Conservation (phyloP, 1,140 invertebrate species). For the Hydropsyche tenuis region DNA sequence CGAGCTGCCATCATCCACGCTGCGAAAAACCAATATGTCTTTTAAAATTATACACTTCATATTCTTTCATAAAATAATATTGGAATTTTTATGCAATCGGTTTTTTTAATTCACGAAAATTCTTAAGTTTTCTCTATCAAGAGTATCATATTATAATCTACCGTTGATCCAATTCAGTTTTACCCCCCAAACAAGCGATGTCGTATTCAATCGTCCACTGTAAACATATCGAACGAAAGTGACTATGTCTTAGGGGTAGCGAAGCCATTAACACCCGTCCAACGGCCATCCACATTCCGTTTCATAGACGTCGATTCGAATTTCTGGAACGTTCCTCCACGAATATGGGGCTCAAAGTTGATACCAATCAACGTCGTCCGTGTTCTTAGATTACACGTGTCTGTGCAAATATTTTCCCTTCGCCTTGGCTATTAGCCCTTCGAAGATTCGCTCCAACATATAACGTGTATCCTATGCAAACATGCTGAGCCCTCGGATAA, state of each 20-base stretch:
- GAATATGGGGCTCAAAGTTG: neutral
- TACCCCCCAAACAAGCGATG: no score
- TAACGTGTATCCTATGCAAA: constrained; percentile 21
- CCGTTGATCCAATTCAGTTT: no score
- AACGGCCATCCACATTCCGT: neutral
- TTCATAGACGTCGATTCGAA: constrained; percentile 18
- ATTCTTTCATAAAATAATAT: no score
- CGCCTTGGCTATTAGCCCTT: constrained; percentile 43
- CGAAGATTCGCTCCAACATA: constrained; percentile 1
- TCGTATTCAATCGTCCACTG: no score
- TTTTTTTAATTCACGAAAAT: no score
- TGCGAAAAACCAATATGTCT: no score
- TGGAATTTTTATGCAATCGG: no score
- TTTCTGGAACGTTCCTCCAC: neutral
- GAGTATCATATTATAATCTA: no score
- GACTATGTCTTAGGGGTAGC: neutral
- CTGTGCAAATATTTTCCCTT: constrained; percentile 50
- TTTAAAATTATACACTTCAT: no score
- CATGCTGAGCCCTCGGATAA: constrained; percentile 16
- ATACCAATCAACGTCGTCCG: constrained; percentile 47
- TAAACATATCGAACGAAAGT: no score
- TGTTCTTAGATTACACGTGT: constrained; percentile 48
- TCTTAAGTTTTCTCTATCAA: no score
- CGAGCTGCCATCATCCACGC: no score
- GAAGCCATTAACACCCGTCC: neutral